Base-by-base conservation (phyloP, 2,888 invertebrate species). In the Acrobeloides nanus region DNA sequence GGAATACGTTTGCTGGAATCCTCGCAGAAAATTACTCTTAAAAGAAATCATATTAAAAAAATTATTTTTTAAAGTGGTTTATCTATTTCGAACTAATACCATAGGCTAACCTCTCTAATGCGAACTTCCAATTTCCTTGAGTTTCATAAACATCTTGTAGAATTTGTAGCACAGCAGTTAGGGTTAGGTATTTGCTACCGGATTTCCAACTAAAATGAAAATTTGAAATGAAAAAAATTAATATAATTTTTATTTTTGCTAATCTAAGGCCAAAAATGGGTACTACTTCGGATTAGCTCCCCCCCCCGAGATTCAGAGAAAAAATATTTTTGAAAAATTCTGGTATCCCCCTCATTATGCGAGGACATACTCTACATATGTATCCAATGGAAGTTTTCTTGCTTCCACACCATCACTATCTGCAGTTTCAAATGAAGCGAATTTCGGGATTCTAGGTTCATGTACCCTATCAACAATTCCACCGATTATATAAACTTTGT, bases 381-480 rank as follows among this genome's bases (percentile, higher is more conserved):
- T 37, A 24, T 62, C 58, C 20, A 65, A 37, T 8, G 66, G 66
- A 21, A 66, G 37, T 20, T 45, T 51, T 6, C 45, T 41, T 25
- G 53, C 55, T 7, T 46, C 45, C n/a, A 70, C 52, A 6, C 59
- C 52, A 12, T 64, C 65, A 15, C 31, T 24, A 10, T 55, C 47
- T 2, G 71, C 67, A 2, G 62, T 55, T 21, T 59, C 53, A n/a
- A 44, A 26, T 6, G 66, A 66, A 0, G 71, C 71, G 8, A 56
- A 38, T 23, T 37, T 43, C 0, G 55, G 58, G 17, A 71, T 66
- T 17, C 55, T 48, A 21, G 48, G 53, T 44, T 71, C 71, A 0
- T 34, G 26, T 4, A 66, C 63, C 15, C 68, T 53, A 48, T 71
- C 71, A 21, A 71, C 71, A 39, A 71, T 72, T 27, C 70, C 71